Conservation (phyloP, 2,797 vertebrate species). For the Threskiornis aethiopicus region DNA sequence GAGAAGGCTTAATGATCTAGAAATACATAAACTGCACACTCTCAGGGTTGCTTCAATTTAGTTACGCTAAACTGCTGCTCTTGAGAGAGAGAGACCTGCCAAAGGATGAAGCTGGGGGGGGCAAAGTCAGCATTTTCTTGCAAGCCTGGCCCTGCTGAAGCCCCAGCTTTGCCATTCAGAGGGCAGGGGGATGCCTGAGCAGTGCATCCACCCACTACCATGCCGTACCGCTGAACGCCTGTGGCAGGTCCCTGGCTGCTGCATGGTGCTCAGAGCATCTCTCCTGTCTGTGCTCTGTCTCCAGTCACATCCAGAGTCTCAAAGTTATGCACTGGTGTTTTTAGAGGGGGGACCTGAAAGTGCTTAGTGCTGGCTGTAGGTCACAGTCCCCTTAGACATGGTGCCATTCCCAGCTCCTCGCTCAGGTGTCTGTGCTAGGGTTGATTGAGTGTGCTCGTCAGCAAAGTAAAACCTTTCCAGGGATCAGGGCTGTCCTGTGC, state of each 20-base stretch:
- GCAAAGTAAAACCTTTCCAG: background rate
- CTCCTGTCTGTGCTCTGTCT: background rate
- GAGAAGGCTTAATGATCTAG: slow-evolving; percentile 48
- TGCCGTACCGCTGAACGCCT: background rate
- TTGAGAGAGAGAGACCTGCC: background rate
- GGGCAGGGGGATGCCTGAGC: background rate
- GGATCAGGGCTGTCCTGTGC: background rate
- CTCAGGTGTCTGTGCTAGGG: background rate
- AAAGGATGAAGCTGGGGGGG: background rate
- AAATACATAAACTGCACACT: background rate
- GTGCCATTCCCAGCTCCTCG: background rate
- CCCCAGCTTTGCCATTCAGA: background rate
- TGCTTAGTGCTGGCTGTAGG: background rate
- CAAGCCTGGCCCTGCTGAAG: background rate
- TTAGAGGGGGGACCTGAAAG: background rate
- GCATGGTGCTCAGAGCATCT: too few species aligned
- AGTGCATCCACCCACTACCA: background rate
- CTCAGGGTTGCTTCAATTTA: background rate
- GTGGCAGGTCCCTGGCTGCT: background rate
- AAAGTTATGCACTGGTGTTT: background rate
- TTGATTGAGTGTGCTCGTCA: background rate
- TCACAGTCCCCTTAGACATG: background rate
- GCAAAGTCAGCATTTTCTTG: background rate
- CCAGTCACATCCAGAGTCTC: too few species aligned
- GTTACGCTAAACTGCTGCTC: background rate